Percentiles rank a stretch among this genome's conserved stretches.
Conservation (phyloP, 2,113 vertebrate species). For the Tursiops truncatus region DNA sequence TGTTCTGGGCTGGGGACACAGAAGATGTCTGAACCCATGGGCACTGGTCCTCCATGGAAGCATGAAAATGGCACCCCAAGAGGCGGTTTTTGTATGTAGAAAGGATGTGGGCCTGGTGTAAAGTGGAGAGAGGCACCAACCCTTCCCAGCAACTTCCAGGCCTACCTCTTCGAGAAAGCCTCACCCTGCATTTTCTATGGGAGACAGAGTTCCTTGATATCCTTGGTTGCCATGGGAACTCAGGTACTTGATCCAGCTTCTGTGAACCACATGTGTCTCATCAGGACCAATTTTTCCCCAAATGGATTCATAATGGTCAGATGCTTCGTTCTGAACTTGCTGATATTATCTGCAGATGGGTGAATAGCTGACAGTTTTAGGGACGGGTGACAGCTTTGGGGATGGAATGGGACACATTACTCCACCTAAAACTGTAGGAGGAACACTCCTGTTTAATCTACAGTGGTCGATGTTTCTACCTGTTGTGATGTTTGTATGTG, state of each 20-base stretch:
- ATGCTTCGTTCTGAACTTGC: background rate
- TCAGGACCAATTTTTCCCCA: background rate
- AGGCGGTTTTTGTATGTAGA: background rate
- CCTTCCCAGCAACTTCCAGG: background rate
- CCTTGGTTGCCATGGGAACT: slow-evolving; percentile 36
- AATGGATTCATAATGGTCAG: background rate
- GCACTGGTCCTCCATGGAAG: background rate
- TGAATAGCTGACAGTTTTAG: background rate
- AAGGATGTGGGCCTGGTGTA: background rate
- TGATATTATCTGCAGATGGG: background rate
- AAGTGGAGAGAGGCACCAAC: background rate
- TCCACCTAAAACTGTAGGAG: background rate
- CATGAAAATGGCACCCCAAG: background rate
- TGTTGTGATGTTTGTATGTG: background rate
- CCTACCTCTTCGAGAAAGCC: background rate
- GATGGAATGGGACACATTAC: background rate
- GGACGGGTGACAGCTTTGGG: background rate
- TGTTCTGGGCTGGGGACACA: background rate
- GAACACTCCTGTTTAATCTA: background rate
- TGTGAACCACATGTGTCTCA: background rate
- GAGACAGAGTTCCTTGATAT: background rate
- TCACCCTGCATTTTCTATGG: background rate
- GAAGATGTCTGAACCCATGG: background rate
- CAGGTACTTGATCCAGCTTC: background rate
- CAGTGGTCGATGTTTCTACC: background rate